Base-by-base conservation (phyloP, 2,113 vertebrate species). In the Otocyon megalotis region DNA sequence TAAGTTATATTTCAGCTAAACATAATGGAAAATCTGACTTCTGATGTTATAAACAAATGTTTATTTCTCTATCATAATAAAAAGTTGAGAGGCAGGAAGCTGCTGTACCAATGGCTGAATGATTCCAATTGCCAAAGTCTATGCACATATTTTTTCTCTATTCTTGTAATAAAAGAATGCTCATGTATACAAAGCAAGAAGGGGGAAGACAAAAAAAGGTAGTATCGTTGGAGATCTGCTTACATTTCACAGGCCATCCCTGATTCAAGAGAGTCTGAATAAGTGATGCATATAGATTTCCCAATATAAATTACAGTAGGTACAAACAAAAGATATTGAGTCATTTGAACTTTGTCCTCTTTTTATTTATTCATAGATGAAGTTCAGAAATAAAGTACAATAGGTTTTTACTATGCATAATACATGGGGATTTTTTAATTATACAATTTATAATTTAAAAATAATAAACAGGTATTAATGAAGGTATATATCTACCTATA, bases 1-100 rank as follows among this genome's bases (percentile, higher is more conserved):
- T 72, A 71, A 80, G 35, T 5, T 72, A 92, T 50, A 80, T 87
- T 88, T 81, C 37, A 87, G 16, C 11, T 62, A 63, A 72, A 81
- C 62, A 81, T 82, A 88, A n/a, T 17, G 48, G 43, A 37, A 69
- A 58, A 37, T 4, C 11, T 50, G 32, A 62, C 17, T 37, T 90
- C 12, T 71, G 28, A 43, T 89, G 58, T 74, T 56, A 8, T 15
- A 60, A 86, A 54, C 3, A 71, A 6, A n/a, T 58, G 3, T 58
- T 90, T 67, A 24, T 71, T 82, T 88, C 5, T 48, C 28, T 88
- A 19, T 24, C 20, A 54, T 54, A 86, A 30, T 80, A 50, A 43
- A 72, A 62, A 62, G 2, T 22, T 92, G 28, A 26, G 54, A 88
- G 28, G 24, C 54, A 88, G 74, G 54, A 71, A 92, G 54, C 15